Evolutionary conservation across 2,888 invertebrate genomes (phyloP), one percentile per base, ranked within the genome.

Genomic region (Drosophila peninsularis): DNA sequence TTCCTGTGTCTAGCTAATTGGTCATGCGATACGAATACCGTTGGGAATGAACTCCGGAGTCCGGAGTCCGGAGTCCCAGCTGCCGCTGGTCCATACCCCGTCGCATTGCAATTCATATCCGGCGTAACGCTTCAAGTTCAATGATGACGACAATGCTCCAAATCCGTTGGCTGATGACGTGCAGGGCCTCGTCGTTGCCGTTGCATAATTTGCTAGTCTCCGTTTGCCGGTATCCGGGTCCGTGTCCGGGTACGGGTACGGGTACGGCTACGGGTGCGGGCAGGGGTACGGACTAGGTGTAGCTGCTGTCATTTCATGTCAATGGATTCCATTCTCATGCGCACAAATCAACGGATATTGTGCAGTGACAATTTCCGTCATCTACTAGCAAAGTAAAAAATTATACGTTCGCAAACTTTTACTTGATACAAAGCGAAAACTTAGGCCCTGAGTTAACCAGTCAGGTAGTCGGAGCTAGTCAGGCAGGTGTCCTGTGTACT

Each of bases 321-420:
- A 80, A 82, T 85, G 75, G 70, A 68, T 85, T 82, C 75, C 71
- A 79, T 84, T 84, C 81, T 71, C 87, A 77, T 72, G 79, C 82
- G 74, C 89, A 75, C 81, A 87, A 89, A 82, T 78, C 84, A 80
- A 74, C 88, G 88, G 90, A 88, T 88, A 88, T 88, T 90, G 89
- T 78, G 73, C 84, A 80, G 69, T 74, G 87, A 90, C 86, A 90
- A 90, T 90, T 90, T 88, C 88, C 87, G 80, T 67, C 73, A 34
- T 53, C 64, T 17, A 62, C 50, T 56, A 75, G 58, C 75, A 60
- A 61, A 62, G 69, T 58, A 68, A 74, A 50, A 50, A 50, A 50
- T 21, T 36, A 50, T 30, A 47, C 30, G 47, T 47, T 47, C 45
- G 55, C 39, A 34, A 75, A 57, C 37, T 80, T 62, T 45, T 42